Conservation (phyloP, 2,797 vertebrate genomes). For the Octomys mimax region DNA sequence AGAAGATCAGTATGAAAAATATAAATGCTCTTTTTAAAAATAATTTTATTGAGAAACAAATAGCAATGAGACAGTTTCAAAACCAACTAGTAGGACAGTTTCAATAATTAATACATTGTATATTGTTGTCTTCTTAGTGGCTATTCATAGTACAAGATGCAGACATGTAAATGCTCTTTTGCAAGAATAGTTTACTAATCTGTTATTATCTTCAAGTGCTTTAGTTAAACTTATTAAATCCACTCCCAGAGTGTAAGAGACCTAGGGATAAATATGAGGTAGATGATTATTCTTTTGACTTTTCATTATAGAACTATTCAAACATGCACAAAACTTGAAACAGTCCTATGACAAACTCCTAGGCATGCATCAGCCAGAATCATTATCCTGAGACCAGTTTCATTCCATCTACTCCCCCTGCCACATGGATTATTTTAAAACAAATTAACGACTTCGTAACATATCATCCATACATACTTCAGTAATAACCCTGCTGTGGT, state of each 20-base stretch:
- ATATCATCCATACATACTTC: neutral
- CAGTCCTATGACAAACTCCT: neutral
- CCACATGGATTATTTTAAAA: neutral
- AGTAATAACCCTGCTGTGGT: neutral
- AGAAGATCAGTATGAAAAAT: neutral
- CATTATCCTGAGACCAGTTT: neutral
- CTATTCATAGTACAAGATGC: no score
- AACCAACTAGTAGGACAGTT: no score
- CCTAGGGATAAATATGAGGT: neutral
- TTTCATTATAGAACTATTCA: conserved; percentile 36
- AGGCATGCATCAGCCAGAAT: neutral
- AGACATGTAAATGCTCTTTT: neutral
- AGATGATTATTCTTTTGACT: neutral
- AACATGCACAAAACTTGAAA: neutral
- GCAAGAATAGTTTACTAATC: neutral
- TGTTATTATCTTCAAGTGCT: neutral
- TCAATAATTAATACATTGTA: no score
- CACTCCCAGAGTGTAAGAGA: neutral
- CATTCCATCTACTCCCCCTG: rapidly evolving
- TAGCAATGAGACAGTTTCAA: no score
- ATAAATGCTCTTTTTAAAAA: neutral
- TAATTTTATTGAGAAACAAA: neutral
- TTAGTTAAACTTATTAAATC: neutral
- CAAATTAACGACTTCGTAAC: neutral
- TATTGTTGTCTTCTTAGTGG: no score